Percentiles rank a stretch among this genome's conserved stretches.
These are phyloP conservation scores for Alitta virens DNA, from an alignment of 2,888 invertebrate genomes.

Conservation along the genomic window DNA sequence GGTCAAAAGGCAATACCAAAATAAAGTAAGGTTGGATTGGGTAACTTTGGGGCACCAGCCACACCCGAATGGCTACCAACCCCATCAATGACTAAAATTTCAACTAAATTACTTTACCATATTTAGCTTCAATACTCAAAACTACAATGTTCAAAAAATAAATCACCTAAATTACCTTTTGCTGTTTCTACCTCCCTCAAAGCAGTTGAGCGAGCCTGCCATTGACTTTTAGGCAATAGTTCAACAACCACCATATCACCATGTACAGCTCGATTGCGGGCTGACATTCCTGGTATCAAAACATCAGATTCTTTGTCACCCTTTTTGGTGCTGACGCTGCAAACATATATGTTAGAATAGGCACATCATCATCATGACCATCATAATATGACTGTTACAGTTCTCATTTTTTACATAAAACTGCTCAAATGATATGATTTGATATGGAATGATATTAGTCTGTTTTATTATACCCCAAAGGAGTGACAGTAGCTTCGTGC, in stretches of 20 bases:
- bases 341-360: not conserved
- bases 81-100: no score
- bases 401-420: not conserved
- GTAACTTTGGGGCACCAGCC: no score
- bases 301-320: slow-evolving; percentile 34
- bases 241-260: slow-evolving; percentile 90
- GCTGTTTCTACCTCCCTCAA: no score
- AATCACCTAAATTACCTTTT: no score
- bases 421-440: not conserved
- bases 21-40: no score
- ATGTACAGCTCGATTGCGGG: slow-evolving; percentile 86
- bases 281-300: slow-evolving; percentile 35
- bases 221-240: slow-evolving; percentile 81
- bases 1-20: no score
- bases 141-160: no score
- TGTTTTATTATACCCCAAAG: slow-evolving; percentile 33
- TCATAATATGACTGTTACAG: not conserved
- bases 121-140: no score
- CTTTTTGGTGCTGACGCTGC: slow-evolving; percentile 1
- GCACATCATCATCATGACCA: not conserved
- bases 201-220: slow-evolving; percentile 77
- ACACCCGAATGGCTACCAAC: no score
- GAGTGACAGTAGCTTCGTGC: slow-evolving; percentile 48
- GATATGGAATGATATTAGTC: not conserved
- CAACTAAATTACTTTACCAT: no score